A percentile compares a stretch with the other conserved stretches of the same genome.
These are phyloP conservation scores for Polypedilum pembai DNA, from an alignment of 1,140 invertebrate genomes.

Conservation along the genomic window DNA sequence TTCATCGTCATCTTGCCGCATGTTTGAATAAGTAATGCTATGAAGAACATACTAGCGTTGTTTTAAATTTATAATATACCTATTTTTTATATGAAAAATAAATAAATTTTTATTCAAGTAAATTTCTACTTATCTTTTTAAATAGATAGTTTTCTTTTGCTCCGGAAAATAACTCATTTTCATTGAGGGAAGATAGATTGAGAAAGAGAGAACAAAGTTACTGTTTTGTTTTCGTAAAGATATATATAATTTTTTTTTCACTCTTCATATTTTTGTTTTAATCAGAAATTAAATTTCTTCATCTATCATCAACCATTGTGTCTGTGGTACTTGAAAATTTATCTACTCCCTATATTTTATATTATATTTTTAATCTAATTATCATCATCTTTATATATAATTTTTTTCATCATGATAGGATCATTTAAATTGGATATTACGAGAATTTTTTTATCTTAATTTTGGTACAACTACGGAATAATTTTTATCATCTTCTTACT, in stretches of 20 bases:
- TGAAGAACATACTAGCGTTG: not conserved
- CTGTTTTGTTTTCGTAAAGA: no score
- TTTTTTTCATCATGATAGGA: conserved; percentile 1
- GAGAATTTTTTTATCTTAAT: not conserved
- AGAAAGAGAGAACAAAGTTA: no score
- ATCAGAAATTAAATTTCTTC: not conserved
- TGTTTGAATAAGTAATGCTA: not conserved
- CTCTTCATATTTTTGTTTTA: not conserved
- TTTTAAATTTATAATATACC: not conserved
- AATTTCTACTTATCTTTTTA: not conserved
- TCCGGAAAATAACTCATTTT: not conserved
- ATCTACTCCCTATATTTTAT: not conserved
- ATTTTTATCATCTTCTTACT: not conserved
- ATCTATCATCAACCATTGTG: no score
- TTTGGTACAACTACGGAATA: conserved; percentile 25
- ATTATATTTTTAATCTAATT: not conserved
- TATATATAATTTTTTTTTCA: no score
- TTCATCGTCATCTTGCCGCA: no score
- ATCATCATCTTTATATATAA: conserved; percentile 6
- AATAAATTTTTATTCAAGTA: not conserved
- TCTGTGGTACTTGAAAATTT: not conserved
- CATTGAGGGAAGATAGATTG: not conserved
- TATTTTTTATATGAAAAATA: not conserved
- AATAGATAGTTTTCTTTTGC: not conserved
- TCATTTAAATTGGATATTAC: conserved; percentile 20